Evolutionary conservation across 2,888 invertebrate genomes (phyloP).

Genomic region (Omphaloscelis lunosa): DNA sequence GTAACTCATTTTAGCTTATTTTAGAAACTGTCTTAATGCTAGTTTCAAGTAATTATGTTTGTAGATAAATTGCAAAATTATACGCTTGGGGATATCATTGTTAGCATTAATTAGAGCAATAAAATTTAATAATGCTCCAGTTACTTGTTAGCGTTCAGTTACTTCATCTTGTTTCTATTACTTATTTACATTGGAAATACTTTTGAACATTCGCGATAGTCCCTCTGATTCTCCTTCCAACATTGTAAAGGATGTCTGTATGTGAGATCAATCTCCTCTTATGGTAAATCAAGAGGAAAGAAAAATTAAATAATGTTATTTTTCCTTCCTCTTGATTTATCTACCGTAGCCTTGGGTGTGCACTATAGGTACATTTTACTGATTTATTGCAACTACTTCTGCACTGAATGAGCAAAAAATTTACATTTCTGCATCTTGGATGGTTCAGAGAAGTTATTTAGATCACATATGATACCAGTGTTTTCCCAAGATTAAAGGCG

Average conservation of each 20-base stretch:
- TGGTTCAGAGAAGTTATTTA: not conserved
- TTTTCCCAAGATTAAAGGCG: not conserved
- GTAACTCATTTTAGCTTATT: constrained; percentile 36
- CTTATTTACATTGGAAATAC: constrained; percentile 21
- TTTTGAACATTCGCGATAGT: not conserved
- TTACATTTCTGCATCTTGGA: not conserved
- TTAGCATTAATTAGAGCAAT: constrained; percentile 40
- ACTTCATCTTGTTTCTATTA: constrained; percentile 16
- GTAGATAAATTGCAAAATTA: constrained; percentile 61
- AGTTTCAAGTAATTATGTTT: constrained; percentile 39
- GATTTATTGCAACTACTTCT: not conserved
- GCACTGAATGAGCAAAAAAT: not conserved
- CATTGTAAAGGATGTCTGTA: not conserved
- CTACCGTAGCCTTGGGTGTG: too few relatives aligned
- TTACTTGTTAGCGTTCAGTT: constrained; percentile 24
- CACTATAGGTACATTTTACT: not conserved
- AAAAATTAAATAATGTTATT: not conserved
- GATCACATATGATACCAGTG: not conserved
- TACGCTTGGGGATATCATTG: constrained; percentile 35
- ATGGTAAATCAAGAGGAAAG: not conserved
- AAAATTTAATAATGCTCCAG: constrained; percentile 25
- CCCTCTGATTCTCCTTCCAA: not conserved
- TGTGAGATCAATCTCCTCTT: not conserved
- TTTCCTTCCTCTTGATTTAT: not conserved
- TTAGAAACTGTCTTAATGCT: constrained; percentile 39